Conservation (phyloP, 1,140 invertebrate species). For the Trichonephila clavata region DNA sequence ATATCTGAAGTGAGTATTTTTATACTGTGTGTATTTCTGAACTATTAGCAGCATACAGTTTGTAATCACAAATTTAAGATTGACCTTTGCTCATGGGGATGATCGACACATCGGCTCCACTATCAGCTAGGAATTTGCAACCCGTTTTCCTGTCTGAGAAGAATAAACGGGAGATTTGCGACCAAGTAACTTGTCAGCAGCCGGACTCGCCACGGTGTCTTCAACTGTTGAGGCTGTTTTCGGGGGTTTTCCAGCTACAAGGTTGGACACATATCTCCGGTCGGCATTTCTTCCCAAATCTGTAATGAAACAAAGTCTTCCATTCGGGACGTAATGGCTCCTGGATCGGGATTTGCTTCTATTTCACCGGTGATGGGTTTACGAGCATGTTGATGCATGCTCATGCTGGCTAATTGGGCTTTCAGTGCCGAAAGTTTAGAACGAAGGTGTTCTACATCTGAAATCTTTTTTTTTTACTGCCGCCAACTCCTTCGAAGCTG, state of each 20-base stretch:
- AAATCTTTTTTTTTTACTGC: neutral
- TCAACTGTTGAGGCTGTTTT: slow-evolving; percentile 37
- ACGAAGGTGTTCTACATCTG: neutral
- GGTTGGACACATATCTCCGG: slow-evolving; percentile 21
- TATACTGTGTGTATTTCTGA: neutral
- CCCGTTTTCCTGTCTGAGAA: slow-evolving; percentile 22
- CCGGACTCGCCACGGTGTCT: neutral
- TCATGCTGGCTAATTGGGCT: neutral
- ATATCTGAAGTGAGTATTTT: slow-evolving; percentile 38
- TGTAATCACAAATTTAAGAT: neutral
- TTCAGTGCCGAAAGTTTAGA: neutral
- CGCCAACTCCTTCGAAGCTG: too few relatives aligned
- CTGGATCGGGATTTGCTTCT: neutral
- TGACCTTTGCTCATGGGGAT: too few relatives aligned
- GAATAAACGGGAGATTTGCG: slow-evolving; percentile 58
- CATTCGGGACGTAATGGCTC: neutral
- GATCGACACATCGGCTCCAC: slow-evolving; percentile 48
- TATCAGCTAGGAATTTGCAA: slow-evolving; percentile 43
- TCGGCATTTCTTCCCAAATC: slow-evolving; percentile 25
- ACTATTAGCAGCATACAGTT: slow-evolving; percentile 61
- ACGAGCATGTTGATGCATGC: neutral
- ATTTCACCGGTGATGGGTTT: neutral
- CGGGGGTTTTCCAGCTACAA: slow-evolving; percentile 2
- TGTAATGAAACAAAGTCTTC: neutral
- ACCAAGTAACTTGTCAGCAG: neutral